A percentile compares a stretch with the other conserved stretches of the same genome.
phyloP scores from a whole-genome alignment of 2,888 invertebrate species.

The Caenorhabditis afra region DNA sequence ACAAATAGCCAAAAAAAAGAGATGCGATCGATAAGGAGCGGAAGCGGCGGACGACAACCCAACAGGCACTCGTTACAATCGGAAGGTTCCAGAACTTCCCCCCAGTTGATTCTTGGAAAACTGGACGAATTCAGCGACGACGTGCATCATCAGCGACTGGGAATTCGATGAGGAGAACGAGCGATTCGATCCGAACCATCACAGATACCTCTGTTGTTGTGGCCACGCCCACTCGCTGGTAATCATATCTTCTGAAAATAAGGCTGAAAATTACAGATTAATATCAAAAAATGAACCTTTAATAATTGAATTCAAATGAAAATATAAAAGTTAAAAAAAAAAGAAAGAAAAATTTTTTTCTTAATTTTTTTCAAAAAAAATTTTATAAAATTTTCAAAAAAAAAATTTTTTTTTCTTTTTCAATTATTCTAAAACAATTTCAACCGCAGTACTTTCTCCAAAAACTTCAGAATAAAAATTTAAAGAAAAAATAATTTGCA shows the following conservation, averaged over 20 bases:
- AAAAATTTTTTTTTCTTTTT: background rate
- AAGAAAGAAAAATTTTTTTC: too few species aligned
- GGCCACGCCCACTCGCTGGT: slow-evolving; percentile 67
- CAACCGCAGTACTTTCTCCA: too few species aligned
- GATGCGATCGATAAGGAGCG: slow-evolving; percentile 31
- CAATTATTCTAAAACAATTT: too few species aligned
- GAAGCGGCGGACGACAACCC: slow-evolving; percentile 29
- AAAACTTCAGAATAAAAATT: background rate
- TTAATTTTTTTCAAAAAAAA: too few species aligned
- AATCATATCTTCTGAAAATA: too few species aligned
- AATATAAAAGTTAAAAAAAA: too few species aligned
- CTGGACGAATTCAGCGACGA: slow-evolving; percentile 40
- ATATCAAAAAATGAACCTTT: too few species aligned
- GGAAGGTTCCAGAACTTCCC: slow-evolving; percentile 30
- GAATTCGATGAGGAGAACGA: slow-evolving; percentile 47
- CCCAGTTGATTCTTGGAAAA: background rate
- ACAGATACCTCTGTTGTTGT: slow-evolving; percentile 69
- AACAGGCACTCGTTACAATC: slow-evolving; percentile 47
- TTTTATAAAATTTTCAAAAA: background rate
- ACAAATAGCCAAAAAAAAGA: background rate
- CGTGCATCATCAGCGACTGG: slow-evolving; percentile 56
- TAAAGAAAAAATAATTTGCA: slow-evolving; percentile 31
- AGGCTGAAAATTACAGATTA: too few species aligned
- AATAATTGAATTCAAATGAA: too few species aligned
- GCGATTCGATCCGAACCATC: slow-evolving; percentile 68